These are phyloP conservation scores for Limanda limanda DNA, from an alignment of 2,113 vertebrate genomes.

Conservation along the genomic window DNA sequence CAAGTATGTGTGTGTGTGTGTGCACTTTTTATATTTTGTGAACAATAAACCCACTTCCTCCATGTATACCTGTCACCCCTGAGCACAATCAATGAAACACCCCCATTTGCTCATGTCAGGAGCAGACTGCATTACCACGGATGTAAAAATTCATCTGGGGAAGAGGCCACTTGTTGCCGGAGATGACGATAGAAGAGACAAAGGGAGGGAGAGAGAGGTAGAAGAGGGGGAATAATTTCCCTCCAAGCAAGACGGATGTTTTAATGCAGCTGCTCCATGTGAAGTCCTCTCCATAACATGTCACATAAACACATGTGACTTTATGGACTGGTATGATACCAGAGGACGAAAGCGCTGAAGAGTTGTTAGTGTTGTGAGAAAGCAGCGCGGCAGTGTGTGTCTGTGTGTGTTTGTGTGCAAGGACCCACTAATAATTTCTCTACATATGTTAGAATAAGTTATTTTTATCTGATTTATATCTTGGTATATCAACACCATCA, in stretches of 20 bases:
- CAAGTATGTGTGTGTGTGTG: slow-evolving; percentile 20
- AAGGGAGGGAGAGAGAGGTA: not conserved
- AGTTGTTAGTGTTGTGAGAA: slow-evolving; percentile 18
- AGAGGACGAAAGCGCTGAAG: slow-evolving; percentile 13
- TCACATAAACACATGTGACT: slow-evolving; percentile 65
- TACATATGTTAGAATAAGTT: too few relatives aligned
- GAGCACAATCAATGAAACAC: slow-evolving; percentile 70
- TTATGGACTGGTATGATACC: slow-evolving; percentile 33
- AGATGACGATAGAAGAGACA: slow-evolving; percentile 45
- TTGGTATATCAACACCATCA: not conserved
- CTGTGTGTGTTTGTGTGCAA: not conserved
- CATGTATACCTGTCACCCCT: slow-evolving; percentile 66
- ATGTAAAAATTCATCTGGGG: slow-evolving; percentile 76
- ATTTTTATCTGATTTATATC: too few relatives aligned
- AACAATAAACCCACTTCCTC: slow-evolving; percentile 59
- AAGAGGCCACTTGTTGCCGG: slow-evolving; percentile 82
- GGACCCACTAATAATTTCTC: not conserved
- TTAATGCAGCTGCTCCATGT: slow-evolving; percentile 65
- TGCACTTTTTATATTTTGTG: slow-evolving; percentile 47
- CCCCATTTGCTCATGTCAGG: slow-evolving; percentile 63
- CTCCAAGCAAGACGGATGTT: slow-evolving; percentile 64
- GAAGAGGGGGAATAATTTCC: slow-evolving; percentile 53
- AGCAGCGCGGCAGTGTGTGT: not conserved
- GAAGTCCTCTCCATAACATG: slow-evolving; percentile 57
- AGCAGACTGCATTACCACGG: slow-evolving; percentile 65